These are phyloP conservation scores for Elysia chlorotica DNA, from an alignment of 1,140 invertebrate species.

Conservation along the genomic window DNA sequence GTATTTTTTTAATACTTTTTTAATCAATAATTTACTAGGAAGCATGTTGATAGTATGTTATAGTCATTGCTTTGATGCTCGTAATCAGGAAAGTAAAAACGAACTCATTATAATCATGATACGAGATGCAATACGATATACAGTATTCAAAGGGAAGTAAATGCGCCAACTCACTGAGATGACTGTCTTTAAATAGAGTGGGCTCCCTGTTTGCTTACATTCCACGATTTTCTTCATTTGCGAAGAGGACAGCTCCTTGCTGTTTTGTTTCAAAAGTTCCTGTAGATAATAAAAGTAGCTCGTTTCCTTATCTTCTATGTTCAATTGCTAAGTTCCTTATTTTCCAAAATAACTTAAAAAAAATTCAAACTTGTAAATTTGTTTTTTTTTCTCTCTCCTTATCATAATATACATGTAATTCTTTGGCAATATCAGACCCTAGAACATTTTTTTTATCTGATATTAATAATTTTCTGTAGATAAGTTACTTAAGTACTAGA, in stretches of 20 bases:
- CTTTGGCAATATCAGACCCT: neutral
- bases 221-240: slow-evolving; percentile 35
- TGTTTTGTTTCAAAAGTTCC: slow-evolving; percentile 28
- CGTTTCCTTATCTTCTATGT: too few relatives aligned
- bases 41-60: too few relatives aligned
- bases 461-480: too few relatives aligned
- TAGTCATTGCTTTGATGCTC: too few relatives aligned
- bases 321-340: too few relatives aligned
- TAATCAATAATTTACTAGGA: too few relatives aligned
- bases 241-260: slow-evolving; percentile 36
- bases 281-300: too few relatives aligned
- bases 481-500: neutral
- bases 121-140: too few relatives aligned
- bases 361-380: neutral
- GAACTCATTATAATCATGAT: too few relatives aligned
- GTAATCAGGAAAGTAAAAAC: too few relatives aligned
- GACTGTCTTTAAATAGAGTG: slow-evolving; percentile 36
- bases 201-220: slow-evolving; percentile 33
- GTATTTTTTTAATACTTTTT: too few relatives aligned
- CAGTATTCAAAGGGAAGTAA: neutral
- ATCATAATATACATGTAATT: neutral
- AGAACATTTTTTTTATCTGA: too few relatives aligned
- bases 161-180: slow-evolving; percentile 31
- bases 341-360: neutral
- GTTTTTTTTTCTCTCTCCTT: neutral